Percentiles rank a stretch among this genome's conserved stretches.
Conservation (phyloP, 2,113 vertebrate species). For the Leucopsar rothschildi region DNA sequence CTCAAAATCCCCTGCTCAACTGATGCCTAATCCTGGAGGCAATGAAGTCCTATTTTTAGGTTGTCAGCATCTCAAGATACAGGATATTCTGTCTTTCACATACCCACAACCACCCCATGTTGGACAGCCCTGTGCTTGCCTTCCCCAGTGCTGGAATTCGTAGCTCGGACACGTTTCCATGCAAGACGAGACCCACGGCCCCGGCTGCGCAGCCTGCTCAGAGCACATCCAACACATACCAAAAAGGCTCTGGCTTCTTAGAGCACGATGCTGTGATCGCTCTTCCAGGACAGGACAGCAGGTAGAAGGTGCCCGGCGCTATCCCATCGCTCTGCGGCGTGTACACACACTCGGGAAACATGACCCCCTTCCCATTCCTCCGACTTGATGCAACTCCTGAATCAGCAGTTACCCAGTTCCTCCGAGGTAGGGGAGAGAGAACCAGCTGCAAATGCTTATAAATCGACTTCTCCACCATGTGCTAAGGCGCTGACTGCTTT, state of each 20-base stretch:
- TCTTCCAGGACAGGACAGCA: neutral
- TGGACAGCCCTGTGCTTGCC: neutral
- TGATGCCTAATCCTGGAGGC: neutral
- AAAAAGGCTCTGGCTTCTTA: neutral
- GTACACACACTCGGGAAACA: neutral
- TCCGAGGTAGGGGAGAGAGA: neutral
- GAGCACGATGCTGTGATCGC: neutral
- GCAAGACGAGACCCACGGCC: neutral
- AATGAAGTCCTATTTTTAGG: constrained; percentile 10
- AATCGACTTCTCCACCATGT: neutral
- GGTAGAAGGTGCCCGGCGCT: neutral
- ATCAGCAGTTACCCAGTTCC: constrained; percentile 8
- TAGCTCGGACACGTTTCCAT: neutral
- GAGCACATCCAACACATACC: neutral
- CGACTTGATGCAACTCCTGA: neutral
- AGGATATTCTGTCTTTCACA: constrained; percentile 2
- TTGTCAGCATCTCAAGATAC: neutral
- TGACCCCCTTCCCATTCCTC: neutral
- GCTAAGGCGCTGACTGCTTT: neutral
- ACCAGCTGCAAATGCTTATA: constrained; percentile 31
- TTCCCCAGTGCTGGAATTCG: neutral
- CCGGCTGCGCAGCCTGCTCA: neutral
- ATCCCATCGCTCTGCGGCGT: neutral
- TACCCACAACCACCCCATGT: neutral
- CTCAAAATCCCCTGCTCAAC: neutral